Percentiles rank a stretch among this genome's conserved stretches.
phyloP scores from a whole-genome alignment of 1,140 invertebrate genomes.

The Batillaria attramentaria region DNA sequence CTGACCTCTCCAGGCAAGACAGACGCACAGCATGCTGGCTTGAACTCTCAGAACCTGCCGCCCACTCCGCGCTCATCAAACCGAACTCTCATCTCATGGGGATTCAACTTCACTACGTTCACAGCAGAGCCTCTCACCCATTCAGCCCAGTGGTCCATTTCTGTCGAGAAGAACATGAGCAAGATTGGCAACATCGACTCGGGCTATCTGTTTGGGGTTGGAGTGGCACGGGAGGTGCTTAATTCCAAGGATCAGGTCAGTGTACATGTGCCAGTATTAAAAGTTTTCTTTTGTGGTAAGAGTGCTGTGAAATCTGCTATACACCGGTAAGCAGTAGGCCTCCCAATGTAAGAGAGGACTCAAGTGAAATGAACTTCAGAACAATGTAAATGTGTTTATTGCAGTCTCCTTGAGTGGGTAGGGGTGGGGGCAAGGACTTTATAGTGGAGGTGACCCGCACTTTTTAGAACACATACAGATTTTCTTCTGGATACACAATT shows the following conservation, averaged over 20 bases:
- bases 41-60: not conserved
- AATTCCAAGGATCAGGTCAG: slow-evolving; percentile 56
- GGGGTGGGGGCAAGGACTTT: too few species aligned
- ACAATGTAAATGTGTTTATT: too few species aligned
- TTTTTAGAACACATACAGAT: too few species aligned
- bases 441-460: too few species aligned
- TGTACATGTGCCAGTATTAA: not conserved
- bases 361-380: too few species aligned
- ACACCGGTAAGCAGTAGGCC: not conserved
- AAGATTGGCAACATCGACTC: slow-evolving; percentile 59
- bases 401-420: too few species aligned
- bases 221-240: slow-evolving; percentile 55
- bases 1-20: slow-evolving; percentile 50
- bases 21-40: slow-evolving; percentile 24
- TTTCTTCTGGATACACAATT: too few species aligned
- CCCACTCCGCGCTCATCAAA: slow-evolving; percentile 49
- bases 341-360: not conserved
- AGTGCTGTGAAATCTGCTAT: not conserved
- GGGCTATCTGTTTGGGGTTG: slow-evolving; percentile 66
- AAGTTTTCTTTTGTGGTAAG: not conserved
- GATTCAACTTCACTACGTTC: slow-evolving; percentile 64
- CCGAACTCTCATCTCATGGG: slow-evolving; percentile 64
- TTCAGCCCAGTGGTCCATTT: slow-evolving; percentile 60
- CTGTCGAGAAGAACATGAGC: slow-evolving; percentile 60
- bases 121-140: slow-evolving; percentile 56